Percentiles rank a stretch among this genome's conserved stretches.
phyloP scores from a whole-genome alignment of 2,113 vertebrate species.

The Coptodon bakossiorum region DNA sequence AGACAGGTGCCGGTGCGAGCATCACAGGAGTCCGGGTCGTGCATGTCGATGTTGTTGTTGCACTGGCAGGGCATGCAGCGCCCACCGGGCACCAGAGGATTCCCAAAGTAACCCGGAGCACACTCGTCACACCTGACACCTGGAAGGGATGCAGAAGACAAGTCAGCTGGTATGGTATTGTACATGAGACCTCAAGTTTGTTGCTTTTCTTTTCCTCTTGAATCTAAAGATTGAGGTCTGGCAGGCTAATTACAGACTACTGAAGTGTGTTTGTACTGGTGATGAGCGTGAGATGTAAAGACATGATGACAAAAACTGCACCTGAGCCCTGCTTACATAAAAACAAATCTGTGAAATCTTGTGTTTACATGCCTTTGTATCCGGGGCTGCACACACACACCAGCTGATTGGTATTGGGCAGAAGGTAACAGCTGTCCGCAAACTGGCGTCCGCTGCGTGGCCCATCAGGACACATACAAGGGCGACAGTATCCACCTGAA shows the following conservation, averaged over 20 bases:
- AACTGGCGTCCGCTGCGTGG: constrained; percentile 87
- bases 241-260: background rate
- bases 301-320: background rate
- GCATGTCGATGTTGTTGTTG: constrained; percentile 86
- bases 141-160: constrained; percentile 19
- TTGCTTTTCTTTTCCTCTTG: background rate
- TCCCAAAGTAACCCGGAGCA: constrained; percentile 85
- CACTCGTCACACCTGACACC: constrained; percentile 88
- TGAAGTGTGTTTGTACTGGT: background rate
- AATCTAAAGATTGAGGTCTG: background rate
- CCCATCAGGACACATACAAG: constrained; percentile 90
- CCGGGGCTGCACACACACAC: constrained; percentile 82
- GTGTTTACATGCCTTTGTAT: constrained; percentile 45
- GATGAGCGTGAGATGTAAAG: background rate
- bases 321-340: background rate
- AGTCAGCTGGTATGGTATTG: background rate
- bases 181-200: background rate
- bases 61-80: constrained; percentile 83
- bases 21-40: constrained; percentile 83
- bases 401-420: constrained; percentile 71
- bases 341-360: constrained; percentile 1
- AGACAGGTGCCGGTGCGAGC: constrained; percentile 76
- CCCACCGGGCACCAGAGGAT: constrained; percentile 77
- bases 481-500: constrained; percentile 84
- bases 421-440: constrained; percentile 84